phyloP scores from a whole-genome alignment of 1,140 invertebrate species.

The Diorhabda carinulata region DNA sequence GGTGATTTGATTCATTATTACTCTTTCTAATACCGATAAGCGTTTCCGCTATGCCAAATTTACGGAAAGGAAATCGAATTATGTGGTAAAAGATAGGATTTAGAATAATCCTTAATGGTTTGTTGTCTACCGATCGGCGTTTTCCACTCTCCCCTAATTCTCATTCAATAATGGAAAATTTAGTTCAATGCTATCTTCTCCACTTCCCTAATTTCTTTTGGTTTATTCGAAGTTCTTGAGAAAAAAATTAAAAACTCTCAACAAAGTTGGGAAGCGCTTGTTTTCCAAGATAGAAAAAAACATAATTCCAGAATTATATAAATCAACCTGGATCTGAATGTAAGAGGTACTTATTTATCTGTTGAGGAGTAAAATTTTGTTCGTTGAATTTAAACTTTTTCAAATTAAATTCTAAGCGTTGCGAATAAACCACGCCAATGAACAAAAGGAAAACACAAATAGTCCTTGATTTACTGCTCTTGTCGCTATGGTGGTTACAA shows the following conservation, averaged over 20 bases:
- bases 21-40: too few relatives aligned
- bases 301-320: neutral
- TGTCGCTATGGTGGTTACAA: too few relatives aligned
- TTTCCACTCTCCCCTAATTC: neutral
- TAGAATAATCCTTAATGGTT: too few relatives aligned
- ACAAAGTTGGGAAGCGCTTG: neutral
- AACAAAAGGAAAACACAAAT: too few relatives aligned
- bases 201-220: neutral
- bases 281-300: neutral
- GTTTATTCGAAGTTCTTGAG: neutral
- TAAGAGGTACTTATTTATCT: constrained; percentile 3
- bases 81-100: too few relatives aligned
- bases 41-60: too few relatives aligned
- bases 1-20: too few relatives aligned
- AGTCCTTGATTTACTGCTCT: too few relatives aligned
- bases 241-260: constrained; percentile 5
- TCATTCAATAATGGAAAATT: neutral
- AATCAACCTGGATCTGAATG: constrained; percentile 5
- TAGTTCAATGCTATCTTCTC: neutral
- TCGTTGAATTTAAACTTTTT: constrained; percentile 6
- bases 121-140: too few relatives aligned
- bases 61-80: too few relatives aligned
- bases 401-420: constrained; percentile 15
- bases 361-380: neutral
- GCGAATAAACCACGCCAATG: too few relatives aligned